phyloP scores from a whole-genome alignment of 2,888 invertebrate species.

The Heteromurus nitidus region DNA sequence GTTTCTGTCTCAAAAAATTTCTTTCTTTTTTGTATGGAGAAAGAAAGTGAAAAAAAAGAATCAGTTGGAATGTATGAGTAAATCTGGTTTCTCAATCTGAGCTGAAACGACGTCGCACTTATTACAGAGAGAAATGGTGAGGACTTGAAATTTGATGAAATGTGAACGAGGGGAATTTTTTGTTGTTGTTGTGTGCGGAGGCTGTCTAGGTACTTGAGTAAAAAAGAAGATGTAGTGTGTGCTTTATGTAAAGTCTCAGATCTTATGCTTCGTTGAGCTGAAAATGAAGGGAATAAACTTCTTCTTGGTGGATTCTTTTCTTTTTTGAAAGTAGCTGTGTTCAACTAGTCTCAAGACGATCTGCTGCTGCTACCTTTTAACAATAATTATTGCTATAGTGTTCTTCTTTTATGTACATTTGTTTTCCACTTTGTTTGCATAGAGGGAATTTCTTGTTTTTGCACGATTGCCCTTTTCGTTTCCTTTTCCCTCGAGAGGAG shows the following conservation, averaged over 20 bases:
- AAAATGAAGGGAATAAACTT: neutral
- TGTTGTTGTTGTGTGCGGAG: too few species aligned
- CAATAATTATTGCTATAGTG: neutral
- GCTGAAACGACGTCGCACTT: too few species aligned
- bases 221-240: neutral
- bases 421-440: too few species aligned
- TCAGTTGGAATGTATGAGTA: too few species aligned
- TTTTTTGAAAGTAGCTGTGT: too few species aligned
- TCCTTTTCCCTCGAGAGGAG: neutral
- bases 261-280: neutral
- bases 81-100: too few species aligned
- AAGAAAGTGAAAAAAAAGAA: neutral
- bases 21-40: neutral
- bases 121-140: neutral
- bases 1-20: neutral
- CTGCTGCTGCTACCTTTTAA: neutral
- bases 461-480: neutral
- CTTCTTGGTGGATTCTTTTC: neutral
- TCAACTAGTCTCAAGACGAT: too few species aligned
- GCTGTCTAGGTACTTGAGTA: slow-evolving; percentile 8
- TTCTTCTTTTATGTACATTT: too few species aligned
- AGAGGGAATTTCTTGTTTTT: neutral
- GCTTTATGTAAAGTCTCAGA: neutral
- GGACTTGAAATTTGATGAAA: neutral
- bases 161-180: neutral